Evolutionary conservation across 1,140 invertebrate genomes (phyloP), one percentile per base, ranked within the genome.

Genomic region (Heliothis virescens): DNA sequence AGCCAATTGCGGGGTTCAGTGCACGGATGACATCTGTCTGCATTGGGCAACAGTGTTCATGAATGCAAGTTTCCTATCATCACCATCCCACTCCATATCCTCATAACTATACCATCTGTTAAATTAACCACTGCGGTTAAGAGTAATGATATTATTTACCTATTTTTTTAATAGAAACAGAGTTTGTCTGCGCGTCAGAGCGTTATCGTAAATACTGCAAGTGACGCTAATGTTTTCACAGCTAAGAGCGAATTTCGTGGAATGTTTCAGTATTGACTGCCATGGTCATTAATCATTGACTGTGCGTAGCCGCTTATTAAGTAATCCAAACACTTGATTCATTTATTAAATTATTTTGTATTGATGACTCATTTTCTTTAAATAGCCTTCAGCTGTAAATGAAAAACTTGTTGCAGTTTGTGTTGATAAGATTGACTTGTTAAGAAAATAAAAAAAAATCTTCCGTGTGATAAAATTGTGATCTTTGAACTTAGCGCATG

Each of bases 1-100:
- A n/a, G n/a, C n/a, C n/a, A n/a, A n/a, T n/a, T n/a, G n/a, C n/a
- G n/a, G n/a, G n/a, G n/a, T n/a, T n/a, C n/a, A n/a, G n/a, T n/a
- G n/a, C 80, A 81, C 79, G 53, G 72, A 29, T 48, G 71, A 62
- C 69, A 82, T 82, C 16, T 48, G 53, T 65, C 73, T 67, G 55
- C 29, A 29, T 62, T 75, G 72, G 69, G 67, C n/a, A 75, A 62
- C 48, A 10, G 41, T 41, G 57, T 26, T 50, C 55, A 13, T 62
- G 55, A 16, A 48, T 34, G 34, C 26, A 21, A 60, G 15, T 3
- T 47, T 73, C n/a, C 18, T 60, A 59, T 16, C 71, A 21, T 75
- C 21, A 2, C n/a, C 41, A n/a, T 5, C 12, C 2, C n/a, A n/a
- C 10, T 67, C n/a, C 16, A 18, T 26, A 13, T n/a, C 7, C 47